A percentile compares a stretch with the other conserved stretches of the same genome.
Conservation (phyloP, 2,888 invertebrate species). For the Sinelater perroti region DNA sequence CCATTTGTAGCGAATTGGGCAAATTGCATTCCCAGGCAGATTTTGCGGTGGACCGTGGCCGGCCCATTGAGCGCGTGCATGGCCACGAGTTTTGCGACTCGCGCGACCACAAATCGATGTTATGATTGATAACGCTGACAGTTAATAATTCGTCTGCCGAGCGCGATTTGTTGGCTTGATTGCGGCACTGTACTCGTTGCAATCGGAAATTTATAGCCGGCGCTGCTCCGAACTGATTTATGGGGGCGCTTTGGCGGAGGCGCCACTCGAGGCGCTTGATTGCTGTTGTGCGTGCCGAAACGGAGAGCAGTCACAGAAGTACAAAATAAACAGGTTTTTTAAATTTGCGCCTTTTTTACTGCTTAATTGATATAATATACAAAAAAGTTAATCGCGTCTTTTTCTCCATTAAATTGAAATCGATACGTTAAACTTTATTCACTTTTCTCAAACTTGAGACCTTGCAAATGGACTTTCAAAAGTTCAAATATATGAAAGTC, state of each 20-base stretch:
- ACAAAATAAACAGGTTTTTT: too few species aligned
- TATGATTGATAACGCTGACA: slow-evolving; percentile 20
- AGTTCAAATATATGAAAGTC: too few species aligned
- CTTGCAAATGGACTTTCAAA: too few species aligned
- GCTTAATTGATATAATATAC: too few species aligned
- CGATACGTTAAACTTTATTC: too few species aligned
- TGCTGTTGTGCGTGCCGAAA: slow-evolving; percentile 1
- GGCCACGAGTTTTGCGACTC: neutral
- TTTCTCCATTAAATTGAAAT: too few species aligned
- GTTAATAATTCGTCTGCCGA: slow-evolving; percentile 16
- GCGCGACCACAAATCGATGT: neutral
- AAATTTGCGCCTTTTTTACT: too few species aligned
- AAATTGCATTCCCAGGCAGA: slow-evolving; percentile 23
- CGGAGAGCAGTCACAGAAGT: slow-evolving; percentile 5
- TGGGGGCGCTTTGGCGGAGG: slow-evolving; percentile 11
- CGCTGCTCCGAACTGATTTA: slow-evolving; percentile 7
- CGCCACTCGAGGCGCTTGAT: slow-evolving; percentile 1
- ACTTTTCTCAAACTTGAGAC: too few species aligned
- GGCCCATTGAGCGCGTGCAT: slow-evolving; percentile 14
- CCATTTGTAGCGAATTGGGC: slow-evolving; percentile 23
- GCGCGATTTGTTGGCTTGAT: slow-evolving; percentile 14
- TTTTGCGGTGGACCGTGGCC: slow-evolving; percentile 22
- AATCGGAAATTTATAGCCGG: slow-evolving; percentile 16
- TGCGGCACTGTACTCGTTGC: neutral
- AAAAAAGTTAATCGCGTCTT: too few species aligned